Percentiles rank a stretch among this genome's conserved stretches.
phyloP scores from a whole-genome alignment of 2,888 invertebrate species.

The Machimus rusticus region DNA sequence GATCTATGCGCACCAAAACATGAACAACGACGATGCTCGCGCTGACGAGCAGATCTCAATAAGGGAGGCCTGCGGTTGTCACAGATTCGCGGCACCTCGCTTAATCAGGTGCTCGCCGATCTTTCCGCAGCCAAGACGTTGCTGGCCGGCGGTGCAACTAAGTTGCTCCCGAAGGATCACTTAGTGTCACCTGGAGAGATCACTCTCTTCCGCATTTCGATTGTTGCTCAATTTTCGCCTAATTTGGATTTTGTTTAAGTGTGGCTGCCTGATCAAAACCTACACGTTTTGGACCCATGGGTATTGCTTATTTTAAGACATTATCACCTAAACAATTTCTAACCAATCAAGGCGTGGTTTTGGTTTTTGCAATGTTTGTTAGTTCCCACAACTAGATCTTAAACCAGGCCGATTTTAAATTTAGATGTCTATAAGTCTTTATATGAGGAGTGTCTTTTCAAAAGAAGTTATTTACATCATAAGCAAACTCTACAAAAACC shows the following conservation, averaged over 20 bases:
- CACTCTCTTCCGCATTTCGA: slow-evolving; percentile 12
- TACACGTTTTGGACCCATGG: background rate
- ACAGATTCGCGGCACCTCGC: background rate
- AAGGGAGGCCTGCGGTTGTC: slow-evolving; percentile 13
- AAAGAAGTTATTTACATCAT: no score
- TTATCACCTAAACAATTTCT: background rate
- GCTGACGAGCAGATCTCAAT: slow-evolving; percentile 25
- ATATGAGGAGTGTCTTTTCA: no score
- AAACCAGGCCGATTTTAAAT: no score
- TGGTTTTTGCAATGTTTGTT: background rate
- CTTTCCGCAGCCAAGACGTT: background rate
- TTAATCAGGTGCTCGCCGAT: background rate
- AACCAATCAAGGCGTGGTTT: background rate
- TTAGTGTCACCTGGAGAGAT: slow-evolving; percentile 18
- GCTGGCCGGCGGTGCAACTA: background rate
- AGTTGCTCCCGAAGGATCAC: slow-evolving; percentile 34
- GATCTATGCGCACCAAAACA: slow-evolving; percentile 23
- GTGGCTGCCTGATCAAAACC: background rate
- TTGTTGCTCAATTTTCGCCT: slow-evolving; percentile 21
- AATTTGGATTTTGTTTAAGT: background rate
- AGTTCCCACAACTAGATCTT: background rate
- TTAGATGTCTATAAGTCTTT: no score
- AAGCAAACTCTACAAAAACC: no score
- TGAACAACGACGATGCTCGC: background rate
- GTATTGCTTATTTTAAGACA: background rate